These are phyloP conservation scores for Leucopsar rothschildi DNA, from an alignment of 2,113 vertebrate genomes.

Conservation along the genomic window DNA sequence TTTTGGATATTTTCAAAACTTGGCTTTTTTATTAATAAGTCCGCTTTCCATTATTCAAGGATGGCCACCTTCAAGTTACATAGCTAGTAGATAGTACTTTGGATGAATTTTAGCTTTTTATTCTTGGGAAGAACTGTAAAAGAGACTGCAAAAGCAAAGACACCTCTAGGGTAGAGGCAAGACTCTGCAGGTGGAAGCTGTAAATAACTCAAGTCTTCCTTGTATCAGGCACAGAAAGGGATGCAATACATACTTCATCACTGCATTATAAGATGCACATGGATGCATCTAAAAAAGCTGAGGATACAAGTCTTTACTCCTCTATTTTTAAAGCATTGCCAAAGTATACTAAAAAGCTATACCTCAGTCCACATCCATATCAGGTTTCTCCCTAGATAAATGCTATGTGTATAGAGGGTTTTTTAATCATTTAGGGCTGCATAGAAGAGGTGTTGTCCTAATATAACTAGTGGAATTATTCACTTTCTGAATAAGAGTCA, in stretches of 20 bases:
- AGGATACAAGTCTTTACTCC: background rate
- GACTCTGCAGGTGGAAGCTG: background rate
- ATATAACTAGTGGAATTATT: background rate
- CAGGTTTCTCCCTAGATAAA: background rate
- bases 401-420: background rate
- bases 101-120: background rate
- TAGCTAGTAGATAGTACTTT: background rate
- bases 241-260: background rate
- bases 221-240: background rate
- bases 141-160: background rate
- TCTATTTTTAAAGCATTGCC: background rate
- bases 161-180: background rate
- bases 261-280: background rate
- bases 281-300: background rate
- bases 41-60: background rate
- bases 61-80: background rate
- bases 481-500: background rate
- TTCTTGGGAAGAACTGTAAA: background rate
- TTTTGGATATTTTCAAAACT: background rate
- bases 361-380: rapidly evolving
- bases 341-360: background rate
- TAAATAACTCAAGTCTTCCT: background rate
- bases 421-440: background rate
- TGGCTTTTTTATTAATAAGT: background rate
- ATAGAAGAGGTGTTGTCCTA: background rate